These are phyloP conservation scores for Saturnia japonica DNA, from an alignment of 2,888 invertebrate species.

Conservation along the genomic window DNA sequence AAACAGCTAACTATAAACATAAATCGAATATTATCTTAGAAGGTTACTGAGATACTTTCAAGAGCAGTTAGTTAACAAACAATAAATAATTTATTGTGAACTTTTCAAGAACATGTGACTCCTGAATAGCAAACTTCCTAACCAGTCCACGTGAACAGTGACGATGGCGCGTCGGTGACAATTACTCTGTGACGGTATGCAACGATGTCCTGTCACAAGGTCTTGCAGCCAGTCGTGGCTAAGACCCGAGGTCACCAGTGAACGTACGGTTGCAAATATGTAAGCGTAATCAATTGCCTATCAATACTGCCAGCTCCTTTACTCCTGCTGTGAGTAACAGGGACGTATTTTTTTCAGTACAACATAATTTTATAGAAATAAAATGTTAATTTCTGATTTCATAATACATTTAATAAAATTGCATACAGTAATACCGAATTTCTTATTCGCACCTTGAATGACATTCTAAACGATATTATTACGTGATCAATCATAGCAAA, in stretches of 20 bases:
- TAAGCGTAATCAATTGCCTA: slow-evolving; percentile 53
- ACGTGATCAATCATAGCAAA: slow-evolving; percentile 20
- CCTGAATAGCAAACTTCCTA: slow-evolving; percentile 40
- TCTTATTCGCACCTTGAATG: slow-evolving; percentile 8
- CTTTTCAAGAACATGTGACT: slow-evolving; percentile 40
- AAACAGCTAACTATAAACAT: background rate
- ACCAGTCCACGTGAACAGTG: slow-evolving; percentile 37
- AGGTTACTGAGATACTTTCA: background rate
- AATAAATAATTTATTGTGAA: background rate
- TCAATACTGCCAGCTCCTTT: slow-evolving; percentile 34
- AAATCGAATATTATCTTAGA: background rate
- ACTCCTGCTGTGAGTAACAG: slow-evolving; percentile 29
- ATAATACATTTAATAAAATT: background rate
- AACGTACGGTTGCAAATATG: slow-evolving; percentile 65
- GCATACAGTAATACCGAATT: slow-evolving; percentile 2
- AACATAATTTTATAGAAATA: slow-evolving; percentile 16
- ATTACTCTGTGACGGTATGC: slow-evolving; percentile 41
- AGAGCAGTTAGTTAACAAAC: slow-evolving; percentile 1
- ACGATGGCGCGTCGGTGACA: slow-evolving; percentile 37
- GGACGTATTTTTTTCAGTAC: slow-evolving; percentile 23
- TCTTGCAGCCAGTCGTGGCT: slow-evolving; percentile 54
- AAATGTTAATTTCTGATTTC: slow-evolving; percentile 9
- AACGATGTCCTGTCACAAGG: slow-evolving; percentile 66
- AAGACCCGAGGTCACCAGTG: slow-evolving; percentile 68
- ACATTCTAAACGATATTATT: slow-evolving; percentile 10